Evolutionary conservation across 1,140 invertebrate genomes (phyloP), one percentile per base, ranked within the genome.

Genomic region (Heterodera carotae): DNA sequence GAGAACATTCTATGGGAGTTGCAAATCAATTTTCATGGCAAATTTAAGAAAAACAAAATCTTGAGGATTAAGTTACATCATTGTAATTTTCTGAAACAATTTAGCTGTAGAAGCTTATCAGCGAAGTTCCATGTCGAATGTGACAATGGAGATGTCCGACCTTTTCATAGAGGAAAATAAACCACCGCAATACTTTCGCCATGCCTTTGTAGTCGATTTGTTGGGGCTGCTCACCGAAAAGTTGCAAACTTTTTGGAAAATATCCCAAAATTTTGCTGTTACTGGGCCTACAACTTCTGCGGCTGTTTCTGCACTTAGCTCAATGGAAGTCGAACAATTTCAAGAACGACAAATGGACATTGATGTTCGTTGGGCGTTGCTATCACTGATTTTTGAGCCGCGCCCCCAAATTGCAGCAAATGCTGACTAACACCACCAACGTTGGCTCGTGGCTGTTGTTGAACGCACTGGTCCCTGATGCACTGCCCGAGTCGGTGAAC

Each of bases 361-460:
- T 64, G 84, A 87, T 78, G 84, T 85, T 72, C 27, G 53, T n/a
- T 25, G 36, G 36, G 8, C 27, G 1, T 76, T 66, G 1, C 56
- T 39, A 39, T 29, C 62, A 31, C 22, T 27, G 43, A 5, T 56
- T 75, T 70, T 71, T 4, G 66, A 72, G 36, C n/a, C 33, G 4
- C 29, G 7, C 34, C 25, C 15, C 33, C 25, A 18, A 31, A 18
- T 78, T 87, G 70, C 69, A 86, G 85, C 79, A 83, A 81, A 87
- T 87, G 85, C 75, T 88, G 12, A 82, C 77, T 1, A 88, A 84
- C 68, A 85, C 81, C 4, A 87, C 88, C 36, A 88, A 87, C 71
- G 80, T 85, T 18, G 69, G 76, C 48, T 87, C 85, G 3, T 87
- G 85, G 85, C 76, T 87, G 15, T 76, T 87, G 15, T 69, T 85